Evolutionary conservation across 2,888 invertebrate genomes (phyloP).

Genomic region (Muscina levida): DNA sequence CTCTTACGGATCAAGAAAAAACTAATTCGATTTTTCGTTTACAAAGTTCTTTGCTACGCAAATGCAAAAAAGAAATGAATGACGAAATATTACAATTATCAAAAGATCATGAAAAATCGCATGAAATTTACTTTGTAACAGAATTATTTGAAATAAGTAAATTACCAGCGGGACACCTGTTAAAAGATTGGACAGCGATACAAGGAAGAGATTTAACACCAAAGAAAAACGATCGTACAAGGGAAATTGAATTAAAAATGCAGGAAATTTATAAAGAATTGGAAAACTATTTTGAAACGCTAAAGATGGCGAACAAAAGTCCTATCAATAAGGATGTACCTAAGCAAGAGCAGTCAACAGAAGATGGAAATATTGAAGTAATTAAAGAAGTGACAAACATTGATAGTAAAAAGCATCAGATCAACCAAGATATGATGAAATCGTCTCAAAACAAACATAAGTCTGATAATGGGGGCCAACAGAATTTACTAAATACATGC

Average conservation of each 20-base stretch:
- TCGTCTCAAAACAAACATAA: not conserved
- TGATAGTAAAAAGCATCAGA: not conserved
- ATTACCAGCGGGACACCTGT: conserved; percentile 80
- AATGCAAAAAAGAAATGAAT: conserved; percentile 19
- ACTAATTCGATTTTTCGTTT: conserved; percentile 55
- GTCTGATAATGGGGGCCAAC: not conserved
- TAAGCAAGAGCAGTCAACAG: not conserved
- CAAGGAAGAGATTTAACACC: conserved; percentile 84
- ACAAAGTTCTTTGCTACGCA: conserved; percentile 67
- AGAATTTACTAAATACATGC: too few species aligned
- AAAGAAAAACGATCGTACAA: conserved; percentile 44
- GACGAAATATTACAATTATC: conserved; percentile 52
- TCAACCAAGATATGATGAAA: not conserved
- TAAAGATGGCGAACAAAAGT: not conserved
- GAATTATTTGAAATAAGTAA: conserved; percentile 80
- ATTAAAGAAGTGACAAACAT: too few species aligned
- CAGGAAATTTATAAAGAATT: conserved; percentile 69
- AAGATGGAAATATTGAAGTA: not conserved
- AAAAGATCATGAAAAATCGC: conserved; percentile 51
- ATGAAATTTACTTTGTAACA: conserved; percentile 80
- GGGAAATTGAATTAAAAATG: conserved; percentile 58
- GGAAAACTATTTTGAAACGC: conserved; percentile 61
- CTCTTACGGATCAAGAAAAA: conserved; percentile 40
- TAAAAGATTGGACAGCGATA: conserved; percentile 84
- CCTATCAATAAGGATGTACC: not conserved